phyloP scores from a whole-genome alignment of 1,140 invertebrate genomes.

The Microplitis mediator region DNA sequence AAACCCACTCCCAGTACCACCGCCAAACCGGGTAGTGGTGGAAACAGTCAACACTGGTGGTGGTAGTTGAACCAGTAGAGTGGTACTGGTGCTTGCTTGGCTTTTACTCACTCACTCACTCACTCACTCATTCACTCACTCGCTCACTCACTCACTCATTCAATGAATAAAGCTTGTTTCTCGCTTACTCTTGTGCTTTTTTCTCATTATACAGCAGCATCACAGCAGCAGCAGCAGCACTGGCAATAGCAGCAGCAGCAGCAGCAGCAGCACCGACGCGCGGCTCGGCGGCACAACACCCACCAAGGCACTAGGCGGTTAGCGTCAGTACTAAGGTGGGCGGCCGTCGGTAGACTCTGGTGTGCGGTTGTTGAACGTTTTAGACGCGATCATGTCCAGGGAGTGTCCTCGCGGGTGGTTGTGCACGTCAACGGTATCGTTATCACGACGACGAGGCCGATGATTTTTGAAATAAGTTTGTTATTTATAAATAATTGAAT shows the following conservation, averaged over 20 bases:
- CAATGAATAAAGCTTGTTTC: no score
- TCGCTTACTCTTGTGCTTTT: neutral
- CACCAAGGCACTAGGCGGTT: constrained; percentile 55
- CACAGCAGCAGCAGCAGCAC: constrained; percentile 18
- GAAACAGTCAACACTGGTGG: neutral
- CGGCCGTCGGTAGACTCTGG: constrained; percentile 46
- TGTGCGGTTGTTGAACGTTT: constrained; percentile 40
- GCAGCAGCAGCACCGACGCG: constrained; percentile 22
- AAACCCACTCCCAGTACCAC: no score
- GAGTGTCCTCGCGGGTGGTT: constrained; percentile 46
- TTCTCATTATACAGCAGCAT: neutral
- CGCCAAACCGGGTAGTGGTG: neutral
- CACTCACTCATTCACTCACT: no score
- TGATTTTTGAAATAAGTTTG: neutral
- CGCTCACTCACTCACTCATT: no score
- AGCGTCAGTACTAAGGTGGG: constrained; percentile 60
- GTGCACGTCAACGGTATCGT: neutral
- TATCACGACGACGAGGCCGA: neutral
- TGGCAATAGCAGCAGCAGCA: constrained; percentile 25
- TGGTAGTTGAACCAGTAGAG: no score
- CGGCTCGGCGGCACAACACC: constrained; percentile 50
- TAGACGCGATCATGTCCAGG: constrained; percentile 51
- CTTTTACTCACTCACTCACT: no score
- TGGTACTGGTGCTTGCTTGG: no score
- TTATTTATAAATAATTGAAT: neutral